These are phyloP conservation scores for Botia almorhae DNA, from an alignment of 2,797 vertebrate species.

Conservation along the genomic window DNA sequence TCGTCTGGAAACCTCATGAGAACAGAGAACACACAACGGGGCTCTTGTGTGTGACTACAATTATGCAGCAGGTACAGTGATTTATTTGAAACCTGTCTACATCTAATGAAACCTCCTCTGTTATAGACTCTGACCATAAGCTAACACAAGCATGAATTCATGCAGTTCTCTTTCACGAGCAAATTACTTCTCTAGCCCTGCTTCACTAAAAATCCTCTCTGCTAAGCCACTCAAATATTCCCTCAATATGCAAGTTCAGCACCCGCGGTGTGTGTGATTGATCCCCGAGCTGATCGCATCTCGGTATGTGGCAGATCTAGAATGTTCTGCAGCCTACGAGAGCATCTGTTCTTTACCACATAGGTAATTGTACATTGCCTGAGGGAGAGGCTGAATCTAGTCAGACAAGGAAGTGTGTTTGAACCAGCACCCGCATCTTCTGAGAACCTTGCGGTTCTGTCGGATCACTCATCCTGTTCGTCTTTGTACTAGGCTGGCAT, in stretches of 20 bases:
- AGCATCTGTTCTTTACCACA: slow-evolving; percentile 26
- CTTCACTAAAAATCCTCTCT: slow-evolving; percentile 42
- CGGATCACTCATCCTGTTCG: not conserved
- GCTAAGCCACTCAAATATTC: slow-evolving; percentile 46
- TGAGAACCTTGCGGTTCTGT: slow-evolving; percentile 17
- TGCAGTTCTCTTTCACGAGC: slow-evolving; percentile 27
- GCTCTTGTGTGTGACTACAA: slow-evolving; percentile 9
- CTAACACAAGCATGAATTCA: slow-evolving; percentile 40
- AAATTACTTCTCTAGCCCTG: slow-evolving; percentile 48
- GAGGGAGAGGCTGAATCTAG: slow-evolving; percentile 26
- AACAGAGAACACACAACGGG: slow-evolving; percentile 9
- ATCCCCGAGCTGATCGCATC: slow-evolving; percentile 29
- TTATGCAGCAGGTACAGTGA: slow-evolving; percentile 51
- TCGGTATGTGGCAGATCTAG: slow-evolving; percentile 31
- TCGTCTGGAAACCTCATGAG: slow-evolving; percentile 20
- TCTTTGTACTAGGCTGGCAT: slow-evolving; percentile 5
- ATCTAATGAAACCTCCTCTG: slow-evolving; percentile 40
- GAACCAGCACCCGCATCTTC: slow-evolving; percentile 13
- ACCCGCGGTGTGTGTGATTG: slow-evolving; percentile 27
- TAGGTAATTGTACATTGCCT: slow-evolving; percentile 40
- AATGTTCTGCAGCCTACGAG: slow-evolving; percentile 4
- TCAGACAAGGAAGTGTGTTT: slow-evolving; percentile 32
- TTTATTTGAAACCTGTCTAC: slow-evolving; percentile 44
- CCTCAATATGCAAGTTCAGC: slow-evolving; percentile 27
- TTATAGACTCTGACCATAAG: slow-evolving; percentile 39